Evolutionary conservation across 2,113 vertebrate species (phyloP).

Genomic region (Ceyx melanurus): DNA sequence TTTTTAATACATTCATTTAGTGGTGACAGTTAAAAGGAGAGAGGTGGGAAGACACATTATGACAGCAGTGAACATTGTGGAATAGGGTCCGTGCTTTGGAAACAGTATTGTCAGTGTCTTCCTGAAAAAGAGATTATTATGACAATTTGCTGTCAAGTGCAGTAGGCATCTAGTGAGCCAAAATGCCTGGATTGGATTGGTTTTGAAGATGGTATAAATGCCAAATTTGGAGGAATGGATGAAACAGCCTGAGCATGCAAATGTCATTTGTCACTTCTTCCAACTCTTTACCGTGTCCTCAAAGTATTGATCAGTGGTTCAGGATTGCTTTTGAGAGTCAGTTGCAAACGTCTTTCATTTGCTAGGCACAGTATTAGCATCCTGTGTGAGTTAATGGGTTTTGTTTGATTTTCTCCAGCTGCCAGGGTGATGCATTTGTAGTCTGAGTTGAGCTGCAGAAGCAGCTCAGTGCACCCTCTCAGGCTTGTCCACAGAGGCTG

Average conservation of each 20-base stretch:
- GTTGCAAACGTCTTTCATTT: background rate
- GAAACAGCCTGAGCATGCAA: background rate
- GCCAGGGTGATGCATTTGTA: background rate
- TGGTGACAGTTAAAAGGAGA: background rate
- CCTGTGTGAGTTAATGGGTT: background rate
- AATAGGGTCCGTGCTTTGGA: background rate
- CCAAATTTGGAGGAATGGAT: background rate
- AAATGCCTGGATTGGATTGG: background rate
- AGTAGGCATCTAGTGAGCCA: background rate
- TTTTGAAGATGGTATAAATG: background rate
- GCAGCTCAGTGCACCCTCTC: background rate
- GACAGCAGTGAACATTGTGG: background rate
- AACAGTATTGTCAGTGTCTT: background rate
- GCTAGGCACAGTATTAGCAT: background rate
- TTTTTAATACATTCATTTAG: background rate
- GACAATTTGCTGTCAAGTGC: constrained; percentile 25
- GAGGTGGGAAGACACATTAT: background rate
- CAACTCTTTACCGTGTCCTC: background rate
- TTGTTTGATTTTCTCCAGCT: background rate
- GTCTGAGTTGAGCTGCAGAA: background rate
- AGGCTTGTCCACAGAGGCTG: background rate
- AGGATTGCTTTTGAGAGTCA: background rate
- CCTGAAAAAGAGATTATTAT: background rate
- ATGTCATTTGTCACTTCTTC: background rate
- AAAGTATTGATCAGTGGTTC: background rate